Evolutionary conservation across 2,113 vertebrate genomes (phyloP).

Genomic region (Leptobrachium ailaonicum): DNA sequence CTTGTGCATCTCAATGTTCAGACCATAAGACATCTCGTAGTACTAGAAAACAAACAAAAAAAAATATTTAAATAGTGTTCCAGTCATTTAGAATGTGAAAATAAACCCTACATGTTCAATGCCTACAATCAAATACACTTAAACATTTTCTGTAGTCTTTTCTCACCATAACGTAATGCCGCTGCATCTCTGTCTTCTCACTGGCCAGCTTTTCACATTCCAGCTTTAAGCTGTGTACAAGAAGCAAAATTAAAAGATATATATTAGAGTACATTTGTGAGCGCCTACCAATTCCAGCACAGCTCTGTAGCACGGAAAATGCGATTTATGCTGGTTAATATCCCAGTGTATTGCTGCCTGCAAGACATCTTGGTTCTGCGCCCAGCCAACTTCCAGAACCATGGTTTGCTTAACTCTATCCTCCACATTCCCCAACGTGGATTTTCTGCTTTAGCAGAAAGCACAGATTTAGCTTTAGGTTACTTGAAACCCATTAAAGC

Average conservation of each 20-base stretch:
- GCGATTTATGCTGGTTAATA: slow-evolving; percentile 17
- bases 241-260: slow-evolving; percentile 38
- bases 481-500: too few species aligned
- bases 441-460: too few species aligned
- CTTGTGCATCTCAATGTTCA: slow-evolving; percentile 98
- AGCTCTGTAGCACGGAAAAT: not conserved
- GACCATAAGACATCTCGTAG: slow-evolving; percentile 95
- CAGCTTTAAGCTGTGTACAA: slow-evolving; percentile 85
- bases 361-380: not conserved
- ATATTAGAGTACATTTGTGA: slow-evolving; percentile 16
- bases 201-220: slow-evolving; percentile 96
- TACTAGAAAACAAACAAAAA: slow-evolving; percentile 78
- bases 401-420: too few species aligned
- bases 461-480: too few species aligned
- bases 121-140: not conserved
- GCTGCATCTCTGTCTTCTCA: slow-evolving; percentile 97
- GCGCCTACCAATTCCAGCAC: slow-evolving; percentile 5
- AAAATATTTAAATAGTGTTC: slow-evolving; percentile 5
- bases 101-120: too few species aligned
- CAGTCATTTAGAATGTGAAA: slow-evolving; percentile 6
- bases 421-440: too few species aligned
- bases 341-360: slow-evolving; percentile 1
- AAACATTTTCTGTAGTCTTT: slow-evolving; percentile 55
- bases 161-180: slow-evolving; percentile 97
- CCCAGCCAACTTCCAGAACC: too few species aligned